Evolutionary conservation across 2,797 vertebrate species (phyloP), one percentile per base, ranked within the genome.

Genomic region (Varecia variegata): DNA sequence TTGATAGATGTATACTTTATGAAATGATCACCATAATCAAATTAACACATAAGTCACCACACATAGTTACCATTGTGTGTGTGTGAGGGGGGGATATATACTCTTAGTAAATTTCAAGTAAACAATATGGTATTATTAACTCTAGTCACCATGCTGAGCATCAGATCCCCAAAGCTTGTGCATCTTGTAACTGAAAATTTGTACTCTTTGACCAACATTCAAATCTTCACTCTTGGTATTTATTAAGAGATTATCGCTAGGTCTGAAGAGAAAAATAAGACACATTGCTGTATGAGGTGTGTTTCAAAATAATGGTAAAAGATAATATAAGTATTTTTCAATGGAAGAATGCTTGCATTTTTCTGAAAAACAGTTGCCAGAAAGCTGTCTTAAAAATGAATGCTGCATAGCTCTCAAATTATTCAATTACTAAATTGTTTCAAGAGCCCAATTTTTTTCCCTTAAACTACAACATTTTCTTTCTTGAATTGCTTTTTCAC

Each of bases 371-470:
- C 35, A 81, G 18, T 74, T 73, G 65, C 15, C 58, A 91, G 56
- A 96, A 96, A 67, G 7, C 25, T 95, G 71, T 90, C 93, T 93
- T 91, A 76, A 83, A 88, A 96, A 95, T 76, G 38, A 30, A 96
- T 95, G 62, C 11, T 90, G 38, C 20, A 20, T n/a, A 35, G 20
- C 27, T 82, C 54, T 81, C 83, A 92, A 96, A 92, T 89, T 88
- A 93, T 52, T 96, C 60, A 93, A 13, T 95, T 93, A 83, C 50
- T 77, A 50, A 86, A n/a, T 83, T 89, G 9, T 95, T 93, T 93
- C 17, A 90, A 77, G n/a, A 88, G 84, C 25, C n/a, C 77, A 89
- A 70, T 54, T 91, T 56, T 79, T 90, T 96, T 45, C 43, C 35
- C 35, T 73, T 83, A 79, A 90, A 60, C 52, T 88, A 90, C 40